Evolutionary conservation across 2,113 vertebrate species (phyloP).

Genomic region (Mastomys coucha): DNA sequence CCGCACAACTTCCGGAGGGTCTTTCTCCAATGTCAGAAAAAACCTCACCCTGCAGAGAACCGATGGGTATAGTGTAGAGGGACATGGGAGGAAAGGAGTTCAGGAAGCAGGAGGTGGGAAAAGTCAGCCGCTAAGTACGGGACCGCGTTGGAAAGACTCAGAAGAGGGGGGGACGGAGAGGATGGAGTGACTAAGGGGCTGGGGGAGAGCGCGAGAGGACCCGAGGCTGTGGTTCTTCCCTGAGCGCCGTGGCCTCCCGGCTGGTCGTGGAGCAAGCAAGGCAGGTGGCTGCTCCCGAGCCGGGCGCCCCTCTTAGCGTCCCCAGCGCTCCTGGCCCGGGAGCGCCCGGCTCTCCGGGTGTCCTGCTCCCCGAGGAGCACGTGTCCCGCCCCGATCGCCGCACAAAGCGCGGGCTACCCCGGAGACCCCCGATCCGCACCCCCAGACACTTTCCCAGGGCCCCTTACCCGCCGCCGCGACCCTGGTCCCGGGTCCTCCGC

Average conservation of each 20-base stretch:
- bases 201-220: neutral
- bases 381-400: constrained; percentile 11
- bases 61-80: neutral
- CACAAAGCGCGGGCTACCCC: neutral
- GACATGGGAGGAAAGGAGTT: fast-evolving
- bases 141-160: neutral
- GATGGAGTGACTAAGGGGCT: neutral
- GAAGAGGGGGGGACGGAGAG: neutral
- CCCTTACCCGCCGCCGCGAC: constrained; percentile 38
- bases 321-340: neutral
- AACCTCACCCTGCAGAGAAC: neutral
- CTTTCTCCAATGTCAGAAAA: neutral
- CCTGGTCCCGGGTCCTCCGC: neutral
- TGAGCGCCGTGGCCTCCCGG: neutral
- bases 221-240: too few relatives aligned
- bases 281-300: constrained; percentile 62
- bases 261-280: neutral
- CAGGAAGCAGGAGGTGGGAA: fast-evolving
- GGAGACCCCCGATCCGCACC: neutral
- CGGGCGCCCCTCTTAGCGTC: neutral
- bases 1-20: neutral
- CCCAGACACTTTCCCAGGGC: neutral
- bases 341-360: neutral
- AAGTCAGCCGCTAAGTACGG: neutral
- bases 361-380: constrained; percentile 31